Conservation (phyloP, 2,888 invertebrate species). For the Zygaena filipendulae region DNA sequence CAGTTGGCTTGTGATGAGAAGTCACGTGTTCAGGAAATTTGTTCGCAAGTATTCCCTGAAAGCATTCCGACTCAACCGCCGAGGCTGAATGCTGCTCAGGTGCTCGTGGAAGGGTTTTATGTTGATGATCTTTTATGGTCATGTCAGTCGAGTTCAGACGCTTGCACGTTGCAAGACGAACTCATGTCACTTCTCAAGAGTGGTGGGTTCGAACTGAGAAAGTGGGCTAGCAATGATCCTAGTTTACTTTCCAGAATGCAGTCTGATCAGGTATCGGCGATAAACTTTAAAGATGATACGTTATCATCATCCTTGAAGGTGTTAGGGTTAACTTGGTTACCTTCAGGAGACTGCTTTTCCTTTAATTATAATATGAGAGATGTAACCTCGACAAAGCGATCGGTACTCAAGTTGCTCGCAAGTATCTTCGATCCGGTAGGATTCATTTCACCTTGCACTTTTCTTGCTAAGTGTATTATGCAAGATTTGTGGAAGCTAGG, state of each 20-base stretch:
- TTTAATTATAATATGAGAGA: conserved; percentile 1
- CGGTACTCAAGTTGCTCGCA: conserved; percentile 2
- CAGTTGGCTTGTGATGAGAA: too few relatives aligned
- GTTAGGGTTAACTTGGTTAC: conserved; percentile 3
- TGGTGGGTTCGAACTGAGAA: conserved; percentile 1
- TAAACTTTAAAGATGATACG: conserved; percentile 1
- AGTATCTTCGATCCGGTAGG: conserved; percentile 3
- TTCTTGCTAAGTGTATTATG: conserved; percentile 9
- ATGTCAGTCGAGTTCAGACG: conserved; percentile 1
- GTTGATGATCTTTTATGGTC: conserved; percentile 11
- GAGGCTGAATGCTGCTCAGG: conserved; percentile 4
- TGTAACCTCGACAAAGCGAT: not conserved
- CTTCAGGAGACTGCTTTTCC: conserved; percentile 2
- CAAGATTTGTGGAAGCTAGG: conserved; percentile 11
- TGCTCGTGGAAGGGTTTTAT: conserved; percentile 1
- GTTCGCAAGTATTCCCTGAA: too few relatives aligned
- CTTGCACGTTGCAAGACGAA: conserved; percentile 10
- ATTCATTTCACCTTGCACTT: conserved; percentile 5
- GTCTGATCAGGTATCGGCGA: conserved; percentile 1
- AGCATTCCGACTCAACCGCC: too few relatives aligned
- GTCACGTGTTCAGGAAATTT: too few relatives aligned
- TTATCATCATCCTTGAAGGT: conserved; percentile 2
- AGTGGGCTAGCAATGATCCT: conserved; percentile 8
- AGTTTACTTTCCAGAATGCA: conserved; percentile 4
- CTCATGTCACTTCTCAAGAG: not conserved